A percentile compares a stretch with the other conserved stretches of the same genome.
phyloP scores from a whole-genome alignment of 2,113 vertebrate genomes.

The Salvelinus sp. region DNA sequence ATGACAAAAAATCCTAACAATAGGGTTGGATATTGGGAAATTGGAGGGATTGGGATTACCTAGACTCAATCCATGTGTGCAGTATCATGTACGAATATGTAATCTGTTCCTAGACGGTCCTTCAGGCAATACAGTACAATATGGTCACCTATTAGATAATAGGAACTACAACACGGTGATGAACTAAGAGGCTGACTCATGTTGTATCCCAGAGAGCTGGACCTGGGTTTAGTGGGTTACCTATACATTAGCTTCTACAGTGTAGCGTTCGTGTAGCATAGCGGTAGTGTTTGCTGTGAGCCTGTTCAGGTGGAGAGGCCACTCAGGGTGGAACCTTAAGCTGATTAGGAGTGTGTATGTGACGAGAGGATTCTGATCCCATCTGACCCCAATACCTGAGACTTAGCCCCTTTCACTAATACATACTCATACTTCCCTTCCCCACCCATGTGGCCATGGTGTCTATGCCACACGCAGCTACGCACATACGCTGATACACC shows the following conservation, averaged over 20 bases:
- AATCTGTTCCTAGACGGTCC: neutral
- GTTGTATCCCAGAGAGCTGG: no score
- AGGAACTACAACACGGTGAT: neutral
- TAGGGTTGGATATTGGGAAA: no score
- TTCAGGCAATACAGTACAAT: neutral
- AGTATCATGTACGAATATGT: neutral
- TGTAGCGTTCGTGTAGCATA: no score
- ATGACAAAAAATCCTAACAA: no score
- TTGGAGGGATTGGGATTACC: neutral
- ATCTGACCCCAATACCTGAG: constrained; percentile 73
- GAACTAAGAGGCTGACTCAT: no score
- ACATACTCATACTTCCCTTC: constrained; percentile 2
- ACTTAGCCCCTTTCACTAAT: constrained; percentile 57
- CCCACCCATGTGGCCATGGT: no score
- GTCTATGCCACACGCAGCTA: neutral
- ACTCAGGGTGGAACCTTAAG: constrained; percentile 1
- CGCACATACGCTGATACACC: neutral
- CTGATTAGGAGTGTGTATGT: constrained; percentile 33
- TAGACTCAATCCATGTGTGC: neutral
- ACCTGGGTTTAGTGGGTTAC: no score
- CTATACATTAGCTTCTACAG: no score
- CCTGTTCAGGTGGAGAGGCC: neutral
- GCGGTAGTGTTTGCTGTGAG: neutral
- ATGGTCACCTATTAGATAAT: neutral
- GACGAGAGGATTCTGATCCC: constrained; percentile 58